Base-by-base conservation (phyloP, 2,113 vertebrate species). In the Lophotis ruficrista region DNA sequence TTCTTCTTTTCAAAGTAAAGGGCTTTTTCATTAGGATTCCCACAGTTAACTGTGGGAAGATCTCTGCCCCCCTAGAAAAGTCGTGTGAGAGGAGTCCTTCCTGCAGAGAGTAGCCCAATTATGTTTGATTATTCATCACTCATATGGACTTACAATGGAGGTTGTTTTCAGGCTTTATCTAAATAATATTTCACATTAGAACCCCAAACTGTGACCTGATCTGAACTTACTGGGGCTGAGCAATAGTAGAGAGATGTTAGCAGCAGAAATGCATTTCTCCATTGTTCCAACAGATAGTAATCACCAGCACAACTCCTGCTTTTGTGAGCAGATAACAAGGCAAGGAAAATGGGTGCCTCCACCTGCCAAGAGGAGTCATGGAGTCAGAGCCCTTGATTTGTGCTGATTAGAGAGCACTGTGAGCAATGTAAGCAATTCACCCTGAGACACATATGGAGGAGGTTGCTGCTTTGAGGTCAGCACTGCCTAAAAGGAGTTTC, bases 1-100 rank as follows among this genome's bases (percentile, higher is more conserved):
- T 87, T 91, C 88, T 85, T 90, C 73, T 75, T 91, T 91, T 90
- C 54, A 4, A 58, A 83, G 64, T 50, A 53, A 96, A 84, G 38
- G 37, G 43, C 64, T 77, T 80, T 92, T 90, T 95, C n/a, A 7
- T 88, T 85, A 77, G 23, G 70, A 72, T 70, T 91, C 75, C 79
- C 85, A 88, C 75, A 62, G 68, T 7, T 80, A 33, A 70, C 82
- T 91, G 66, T 90, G 85, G 90, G 94, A 93, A 96, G 66, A 51
- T 82, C 72, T 57, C 85, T 94, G 47, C 27, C 23, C 19, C 19
- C 27, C 41, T 47, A 12, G 64, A 77, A 93, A 12, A 86, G 54
- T 58, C 76, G 21, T 45, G 37, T 57, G 83, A 88, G 88, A 53
- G 47, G 73, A 80, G 31, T 20, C 22, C 31, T 88, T 76, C 41